Conservation (phyloP, 2,888 invertebrate genomes). For the Hyalella azteca region DNA sequence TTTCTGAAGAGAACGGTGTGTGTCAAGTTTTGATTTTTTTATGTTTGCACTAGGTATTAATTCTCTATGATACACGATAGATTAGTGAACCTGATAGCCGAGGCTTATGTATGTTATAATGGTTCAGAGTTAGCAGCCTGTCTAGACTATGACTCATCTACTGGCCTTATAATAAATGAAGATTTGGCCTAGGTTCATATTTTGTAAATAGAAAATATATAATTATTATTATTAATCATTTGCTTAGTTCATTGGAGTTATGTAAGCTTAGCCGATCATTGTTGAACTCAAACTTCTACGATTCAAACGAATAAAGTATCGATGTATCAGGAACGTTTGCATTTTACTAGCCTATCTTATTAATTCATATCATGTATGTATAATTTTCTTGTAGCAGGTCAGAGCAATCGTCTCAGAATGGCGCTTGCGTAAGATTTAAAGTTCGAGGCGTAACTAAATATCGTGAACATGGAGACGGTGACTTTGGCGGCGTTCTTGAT, state of each 20-base stretch:
- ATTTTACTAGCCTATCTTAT: no score
- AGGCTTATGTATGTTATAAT: not conserved
- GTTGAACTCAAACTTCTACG: slow-evolving; percentile 21
- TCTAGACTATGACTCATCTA: not conserved
- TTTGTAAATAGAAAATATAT: slow-evolving; percentile 21
- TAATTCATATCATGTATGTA: no score
- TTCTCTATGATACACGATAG: not conserved
- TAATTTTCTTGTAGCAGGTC: no score
- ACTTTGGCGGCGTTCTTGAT: no score
- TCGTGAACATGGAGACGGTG: no score
- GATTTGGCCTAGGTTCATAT: not conserved
- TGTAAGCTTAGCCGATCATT: not conserved
- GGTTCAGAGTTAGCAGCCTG: not conserved
- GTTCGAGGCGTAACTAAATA: no score
- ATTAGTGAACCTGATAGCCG: not conserved
- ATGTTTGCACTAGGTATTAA: not conserved
- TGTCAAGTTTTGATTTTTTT: not conserved
- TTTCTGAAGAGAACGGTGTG: not conserved
- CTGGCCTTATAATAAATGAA: not conserved
- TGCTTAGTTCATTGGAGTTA: not conserved
- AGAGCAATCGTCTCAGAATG: no score
- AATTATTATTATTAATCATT: not conserved
- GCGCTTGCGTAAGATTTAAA: no score
- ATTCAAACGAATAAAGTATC: slow-evolving; percentile 16
- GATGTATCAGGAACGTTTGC: no score